A percentile compares a stretch with the other conserved stretches of the same genome.
Evolutionary conservation across 2,113 vertebrate genomes (phyloP).

Genomic region (Miniopterus natalensis): DNA sequence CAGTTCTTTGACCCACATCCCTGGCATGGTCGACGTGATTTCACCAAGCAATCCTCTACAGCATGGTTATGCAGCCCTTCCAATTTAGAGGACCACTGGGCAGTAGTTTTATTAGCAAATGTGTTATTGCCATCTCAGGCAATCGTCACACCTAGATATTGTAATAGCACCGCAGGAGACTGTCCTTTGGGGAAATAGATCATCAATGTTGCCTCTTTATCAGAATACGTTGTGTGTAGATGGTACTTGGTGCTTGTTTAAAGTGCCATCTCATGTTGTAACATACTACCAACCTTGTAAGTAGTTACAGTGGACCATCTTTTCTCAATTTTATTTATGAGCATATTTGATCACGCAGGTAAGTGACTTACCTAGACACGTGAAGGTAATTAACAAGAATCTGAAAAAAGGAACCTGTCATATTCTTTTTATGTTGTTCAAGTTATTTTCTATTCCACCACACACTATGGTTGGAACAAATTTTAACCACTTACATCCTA

Average conservation of each 20-base stretch:
- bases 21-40: not conserved
- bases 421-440: not conserved
- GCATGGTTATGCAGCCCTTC: not conserved
- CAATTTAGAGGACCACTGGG: not conserved
- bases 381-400: not conserved
- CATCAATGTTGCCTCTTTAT: not conserved
- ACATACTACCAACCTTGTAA: not conserved
- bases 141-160: not conserved
- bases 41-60: not conserved
- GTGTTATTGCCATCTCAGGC: not conserved
- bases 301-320: not conserved
- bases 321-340: conserved; percentile 14
- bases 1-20: not conserved
- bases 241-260: not conserved
- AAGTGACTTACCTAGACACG: not conserved
- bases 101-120: not conserved
- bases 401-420: not conserved
- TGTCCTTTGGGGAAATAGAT: not conserved
- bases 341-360: not conserved
- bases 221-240: not conserved
- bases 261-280: not conserved
- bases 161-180: not conserved
- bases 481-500: not conserved
- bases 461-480: not conserved
- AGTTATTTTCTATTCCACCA: not conserved